phyloP scores from a whole-genome alignment of 2,113 vertebrate genomes.

The Xenopus laevis region DNA sequence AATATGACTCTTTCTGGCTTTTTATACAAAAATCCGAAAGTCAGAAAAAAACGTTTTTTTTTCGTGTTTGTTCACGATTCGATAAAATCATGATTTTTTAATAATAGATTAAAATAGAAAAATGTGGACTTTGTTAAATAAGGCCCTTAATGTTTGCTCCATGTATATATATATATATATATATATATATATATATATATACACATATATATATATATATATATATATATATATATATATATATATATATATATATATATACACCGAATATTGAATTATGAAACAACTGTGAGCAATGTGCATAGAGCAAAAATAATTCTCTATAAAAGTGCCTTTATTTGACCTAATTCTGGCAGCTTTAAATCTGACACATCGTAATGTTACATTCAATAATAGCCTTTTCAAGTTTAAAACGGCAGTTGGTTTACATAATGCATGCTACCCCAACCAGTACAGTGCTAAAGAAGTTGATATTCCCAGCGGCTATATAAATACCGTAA shows the following conservation, averaged over 20 bases:
- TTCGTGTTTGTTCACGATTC: too few species aligned
- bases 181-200: too few species aligned
- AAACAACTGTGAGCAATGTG: not conserved
- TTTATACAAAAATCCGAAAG: too few species aligned
- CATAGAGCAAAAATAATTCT: not conserved
- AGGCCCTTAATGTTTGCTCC: too few species aligned
- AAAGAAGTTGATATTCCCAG: too few species aligned
- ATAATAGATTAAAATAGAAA: too few species aligned
- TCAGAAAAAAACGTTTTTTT: too few species aligned
- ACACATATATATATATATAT: too few species aligned
- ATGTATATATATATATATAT: too few species aligned
- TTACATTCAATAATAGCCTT: not conserved
- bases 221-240: not conserved
- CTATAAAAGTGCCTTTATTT: not conserved
- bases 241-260: not conserved
- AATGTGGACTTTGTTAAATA: too few species aligned
- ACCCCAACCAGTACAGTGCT: not conserved
- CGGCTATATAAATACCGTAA: not conserved
- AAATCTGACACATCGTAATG: not conserved
- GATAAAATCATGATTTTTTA: too few species aligned
- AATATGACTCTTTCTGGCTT: too few species aligned
- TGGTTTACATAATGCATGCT: constrained; percentile 3
- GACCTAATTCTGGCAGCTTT: not conserved
- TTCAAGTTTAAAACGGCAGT: not conserved
- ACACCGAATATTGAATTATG: not conserved